A percentile compares a stretch with the other conserved stretches of the same genome.
These are phyloP conservation scores for Sclerurus mexicanus DNA, from an alignment of 2,113 vertebrate species.

Conservation along the genomic window DNA sequence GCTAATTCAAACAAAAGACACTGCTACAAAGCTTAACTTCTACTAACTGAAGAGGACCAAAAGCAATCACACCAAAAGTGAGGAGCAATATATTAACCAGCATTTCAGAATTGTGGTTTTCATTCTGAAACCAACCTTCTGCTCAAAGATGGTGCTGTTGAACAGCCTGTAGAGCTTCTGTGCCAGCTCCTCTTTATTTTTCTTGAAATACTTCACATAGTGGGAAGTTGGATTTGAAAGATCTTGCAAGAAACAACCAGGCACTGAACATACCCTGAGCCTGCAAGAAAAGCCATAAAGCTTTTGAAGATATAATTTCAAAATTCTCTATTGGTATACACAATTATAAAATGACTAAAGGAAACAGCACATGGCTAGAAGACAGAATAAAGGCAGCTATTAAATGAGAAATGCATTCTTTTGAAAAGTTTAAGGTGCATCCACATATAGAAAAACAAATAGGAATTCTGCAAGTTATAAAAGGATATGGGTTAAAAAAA, in stretches of 20 bases:
- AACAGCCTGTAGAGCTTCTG: conserved; percentile 82
- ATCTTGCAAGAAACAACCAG: conserved; percentile 85
- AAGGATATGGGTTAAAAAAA: background rate
- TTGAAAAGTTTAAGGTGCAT: background rate
- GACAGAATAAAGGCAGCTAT: background rate
- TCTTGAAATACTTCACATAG: conserved; percentile 79
- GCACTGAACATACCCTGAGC: conserved; percentile 47
- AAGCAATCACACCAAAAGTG: background rate
- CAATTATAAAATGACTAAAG: background rate
- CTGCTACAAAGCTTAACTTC: background rate
- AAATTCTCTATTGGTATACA: background rate
- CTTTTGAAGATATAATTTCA: background rate
- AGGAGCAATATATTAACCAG: background rate
- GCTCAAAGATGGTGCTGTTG: conserved; percentile 85
- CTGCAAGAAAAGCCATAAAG: conserved; percentile 42
- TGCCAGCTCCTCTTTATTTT: conserved; percentile 82
- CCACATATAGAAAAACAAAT: background rate
- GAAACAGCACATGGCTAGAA: background rate
- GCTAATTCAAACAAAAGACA: background rate
- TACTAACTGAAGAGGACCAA: background rate
- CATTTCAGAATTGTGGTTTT: background rate
- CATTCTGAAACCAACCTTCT: conserved; percentile 76
- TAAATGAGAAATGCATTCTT: background rate
- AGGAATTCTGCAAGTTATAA: background rate
- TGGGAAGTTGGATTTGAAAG: conserved; percentile 73